A percentile compares a stretch with the other conserved stretches of the same genome.
Conservation (phyloP, 2,888 invertebrate genomes). For the Calameuta filiformis region DNA sequence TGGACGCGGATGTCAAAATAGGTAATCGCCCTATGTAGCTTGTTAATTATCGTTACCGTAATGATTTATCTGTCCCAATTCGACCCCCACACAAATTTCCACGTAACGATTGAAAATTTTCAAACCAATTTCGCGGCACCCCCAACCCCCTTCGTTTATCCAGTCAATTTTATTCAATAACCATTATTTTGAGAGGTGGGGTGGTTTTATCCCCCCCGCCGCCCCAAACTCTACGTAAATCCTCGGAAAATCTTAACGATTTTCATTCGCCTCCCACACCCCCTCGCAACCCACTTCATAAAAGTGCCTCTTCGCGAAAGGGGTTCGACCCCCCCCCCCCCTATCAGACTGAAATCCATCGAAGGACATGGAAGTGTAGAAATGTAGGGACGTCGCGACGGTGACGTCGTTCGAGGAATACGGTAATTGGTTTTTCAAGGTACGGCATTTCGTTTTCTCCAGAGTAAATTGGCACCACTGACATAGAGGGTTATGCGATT, state of each 20-base stretch:
- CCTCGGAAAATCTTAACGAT: background rate
- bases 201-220: background rate
- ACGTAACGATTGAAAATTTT: background rate
- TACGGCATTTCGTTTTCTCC: slow-evolving; percentile 23
- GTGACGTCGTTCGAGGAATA: slow-evolving; percentile 10
- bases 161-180: background rate
- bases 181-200: background rate
- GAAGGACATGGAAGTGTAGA: background rate
- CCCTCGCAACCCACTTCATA: background rate
- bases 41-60: slow-evolving; percentile 29
- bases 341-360: background rate
- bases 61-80: slow-evolving; percentile 20
- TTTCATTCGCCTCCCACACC: background rate
- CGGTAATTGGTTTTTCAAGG: slow-evolving; percentile 34
- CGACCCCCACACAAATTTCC: background rate
- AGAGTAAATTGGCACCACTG: background rate
- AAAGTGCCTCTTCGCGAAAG: background rate
- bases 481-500: background rate
- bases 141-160: background rate
- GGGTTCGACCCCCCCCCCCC: background rate
- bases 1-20: slow-evolving; percentile 39
- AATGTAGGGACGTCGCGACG: background rate
- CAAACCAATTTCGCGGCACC: background rate
- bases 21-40: slow-evolving; percentile 27
- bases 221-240: background rate